Evolutionary conservation across 2,797 vertebrate species (phyloP).

Genomic region (Amblyraja radiata): DNA sequence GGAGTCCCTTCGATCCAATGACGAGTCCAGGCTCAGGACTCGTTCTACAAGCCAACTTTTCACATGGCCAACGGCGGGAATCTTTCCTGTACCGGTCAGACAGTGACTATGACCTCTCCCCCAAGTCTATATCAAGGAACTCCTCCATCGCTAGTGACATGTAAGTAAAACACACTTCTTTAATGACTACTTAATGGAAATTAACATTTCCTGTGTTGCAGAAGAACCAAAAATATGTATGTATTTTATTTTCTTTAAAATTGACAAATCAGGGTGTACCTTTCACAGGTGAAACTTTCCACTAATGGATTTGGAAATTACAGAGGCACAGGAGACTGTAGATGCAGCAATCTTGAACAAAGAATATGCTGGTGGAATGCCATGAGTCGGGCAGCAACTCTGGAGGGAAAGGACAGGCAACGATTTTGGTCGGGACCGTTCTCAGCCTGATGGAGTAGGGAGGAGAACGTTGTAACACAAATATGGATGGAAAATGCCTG

Average conservation of each 20-base stretch:
- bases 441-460: too few species aligned
- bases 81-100: slow-evolving; percentile 95
- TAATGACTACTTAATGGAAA: not conserved
- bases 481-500: too few species aligned
- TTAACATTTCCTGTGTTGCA: not conserved
- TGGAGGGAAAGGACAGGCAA: too few species aligned
- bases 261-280: not conserved
- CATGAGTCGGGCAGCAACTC: too few species aligned
- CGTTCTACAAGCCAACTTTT: slow-evolving; percentile 95
- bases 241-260: not conserved
- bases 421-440: too few species aligned
- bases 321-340: too few species aligned
- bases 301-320: too few species aligned
- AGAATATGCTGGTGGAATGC: too few species aligned
- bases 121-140: slow-evolving; percentile 97
- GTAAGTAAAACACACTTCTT: slow-evolving; percentile 62
- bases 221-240: not conserved
- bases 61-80: slow-evolving; percentile 94
- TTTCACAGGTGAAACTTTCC: too few species aligned
- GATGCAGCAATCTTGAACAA: too few species aligned
- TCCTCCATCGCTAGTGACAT: slow-evolving; percentile 99
- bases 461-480: too few species aligned
- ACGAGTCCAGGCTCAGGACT: slow-evolving; percentile 94
- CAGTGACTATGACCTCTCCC: slow-evolving; percentile 96
- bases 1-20: slow-evolving; percentile 97